These are phyloP conservation scores for Phymatocera aterrima DNA, from an alignment of 2,888 invertebrate genomes.

Conservation along the genomic window DNA sequence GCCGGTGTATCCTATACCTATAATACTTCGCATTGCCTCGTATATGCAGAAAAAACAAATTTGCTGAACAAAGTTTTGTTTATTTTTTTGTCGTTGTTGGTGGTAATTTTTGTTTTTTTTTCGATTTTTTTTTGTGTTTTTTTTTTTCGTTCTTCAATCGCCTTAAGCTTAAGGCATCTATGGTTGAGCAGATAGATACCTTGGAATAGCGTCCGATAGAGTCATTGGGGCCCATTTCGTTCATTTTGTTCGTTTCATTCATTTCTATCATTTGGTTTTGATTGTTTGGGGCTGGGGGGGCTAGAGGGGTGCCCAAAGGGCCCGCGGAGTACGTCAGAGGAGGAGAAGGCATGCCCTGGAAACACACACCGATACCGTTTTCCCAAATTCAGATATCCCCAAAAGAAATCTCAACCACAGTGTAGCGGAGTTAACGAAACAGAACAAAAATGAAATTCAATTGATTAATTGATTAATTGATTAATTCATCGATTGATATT, in stretches of 20 bases:
- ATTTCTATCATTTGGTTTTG: conserved; percentile 36
- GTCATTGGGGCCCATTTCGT: conserved; percentile 62
- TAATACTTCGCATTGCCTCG: conserved; percentile 9
- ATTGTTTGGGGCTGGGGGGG: conserved; percentile 59
- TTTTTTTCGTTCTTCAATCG: too few species aligned
- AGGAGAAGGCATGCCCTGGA: conserved; percentile 58
- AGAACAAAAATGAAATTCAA: too few species aligned
- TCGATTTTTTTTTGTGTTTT: too few species aligned
- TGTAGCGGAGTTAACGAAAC: conserved; percentile 16
- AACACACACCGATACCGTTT: conserved; percentile 62
- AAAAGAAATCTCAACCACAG: conserved; percentile 44
- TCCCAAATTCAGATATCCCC: conserved; percentile 53
- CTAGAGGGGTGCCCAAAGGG: conserved; percentile 64
- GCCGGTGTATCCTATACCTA: too few species aligned
- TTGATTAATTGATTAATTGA: neutral
- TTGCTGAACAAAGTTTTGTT: conserved; percentile 10
- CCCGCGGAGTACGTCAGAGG: conserved; percentile 59
- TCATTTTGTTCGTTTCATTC: conserved; percentile 53
- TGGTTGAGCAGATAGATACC: conserved; percentile 57
- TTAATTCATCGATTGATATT: neutral
- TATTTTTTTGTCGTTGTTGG: too few species aligned
- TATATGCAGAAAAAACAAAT: neutral
- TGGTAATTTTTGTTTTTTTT: too few species aligned
- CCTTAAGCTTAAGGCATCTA: neutral
- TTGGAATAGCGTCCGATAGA: conserved; percentile 63